Evolutionary conservation across 1,140 invertebrate species (phyloP), one percentile per base, ranked within the genome.

Genomic region (Ceratitis capitata): DNA sequence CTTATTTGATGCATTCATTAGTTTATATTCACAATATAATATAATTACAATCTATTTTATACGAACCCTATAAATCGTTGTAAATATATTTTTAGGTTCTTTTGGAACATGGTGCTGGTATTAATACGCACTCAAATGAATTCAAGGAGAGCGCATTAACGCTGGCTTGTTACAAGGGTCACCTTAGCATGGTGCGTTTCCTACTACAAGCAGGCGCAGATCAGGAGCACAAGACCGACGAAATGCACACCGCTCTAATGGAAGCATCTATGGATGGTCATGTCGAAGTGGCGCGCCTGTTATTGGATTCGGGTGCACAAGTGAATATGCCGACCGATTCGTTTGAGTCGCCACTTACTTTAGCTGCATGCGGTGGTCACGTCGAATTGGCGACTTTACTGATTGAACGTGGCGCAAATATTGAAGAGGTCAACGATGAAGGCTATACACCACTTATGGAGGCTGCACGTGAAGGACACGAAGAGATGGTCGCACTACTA

Each of bases 391-490:
- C 98, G 1, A 96, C 97, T 93, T 93, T 99, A 84, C 93, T 99
- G 47, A 96, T 99, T 85, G 98, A 99, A 91, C 94, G 98, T 85
- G 98, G 98, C 86, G 99, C 99, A 26, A 99, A 99, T 92, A 98
- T 99, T 87, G 99, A 99, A 92, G 99, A 99, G 93, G 98, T 97
- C 39, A 99, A 99, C 92, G 98, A 99, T 92, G 99, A 99, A 93
- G 98, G 98, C n/a, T 99, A 99, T 92, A 99, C 98, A 9, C 98
- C 98, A n/a, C 93, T 99, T 53, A 99, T 98, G 98, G 99, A 99
- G 94, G 98, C 98, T 84, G 97, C 98, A 0, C 93, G 99, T 19
- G 99, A 99, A 93, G 99, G 99, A 29, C 98, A 99, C 92, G 97
- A 99, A 92, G 98, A 99, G 92, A 99, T 99, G 97, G 98, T 99